phyloP scores from a whole-genome alignment of 2,888 invertebrate species.

The Colletes collaris region DNA sequence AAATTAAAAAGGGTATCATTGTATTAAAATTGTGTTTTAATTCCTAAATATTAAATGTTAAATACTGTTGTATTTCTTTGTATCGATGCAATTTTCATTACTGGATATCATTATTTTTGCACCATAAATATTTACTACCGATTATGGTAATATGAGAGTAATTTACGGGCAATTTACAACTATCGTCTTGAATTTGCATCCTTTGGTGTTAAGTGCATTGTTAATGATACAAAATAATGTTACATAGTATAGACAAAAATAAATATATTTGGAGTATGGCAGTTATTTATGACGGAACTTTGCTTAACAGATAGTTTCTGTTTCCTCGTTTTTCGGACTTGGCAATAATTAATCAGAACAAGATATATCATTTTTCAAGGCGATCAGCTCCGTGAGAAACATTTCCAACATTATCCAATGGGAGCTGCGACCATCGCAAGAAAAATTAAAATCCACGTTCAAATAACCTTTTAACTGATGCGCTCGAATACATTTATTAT shows the following conservation, averaged over 20 bases:
- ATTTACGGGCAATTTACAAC: conserved; percentile 8
- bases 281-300: conserved; percentile 22
- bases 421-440: too few species aligned
- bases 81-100: too few species aligned
- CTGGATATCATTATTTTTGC: too few species aligned
- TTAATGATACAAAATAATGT: conserved; percentile 6
- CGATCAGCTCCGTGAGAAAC: conserved; percentile 38
- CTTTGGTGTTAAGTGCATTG: not conserved
- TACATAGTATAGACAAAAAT: not conserved
- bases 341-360: conserved; percentile 49
- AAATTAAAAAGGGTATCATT: too few species aligned
- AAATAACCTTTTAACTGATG: too few species aligned
- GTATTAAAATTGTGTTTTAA: too few species aligned
- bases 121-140: too few species aligned
- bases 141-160: not conserved
- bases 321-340: conserved; percentile 21
- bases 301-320: not conserved
- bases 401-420: not conserved
- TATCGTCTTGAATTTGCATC: not conserved
- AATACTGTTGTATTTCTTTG: too few species aligned
- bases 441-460: not conserved
- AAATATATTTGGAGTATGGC: conserved; percentile 29
- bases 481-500: too few species aligned
- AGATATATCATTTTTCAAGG: conserved; percentile 47
- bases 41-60: too few species aligned